Evolutionary conservation across 1,140 invertebrate species (phyloP), one percentile per base, ranked within the genome.

Genomic region (Seison nebaliae): DNA sequence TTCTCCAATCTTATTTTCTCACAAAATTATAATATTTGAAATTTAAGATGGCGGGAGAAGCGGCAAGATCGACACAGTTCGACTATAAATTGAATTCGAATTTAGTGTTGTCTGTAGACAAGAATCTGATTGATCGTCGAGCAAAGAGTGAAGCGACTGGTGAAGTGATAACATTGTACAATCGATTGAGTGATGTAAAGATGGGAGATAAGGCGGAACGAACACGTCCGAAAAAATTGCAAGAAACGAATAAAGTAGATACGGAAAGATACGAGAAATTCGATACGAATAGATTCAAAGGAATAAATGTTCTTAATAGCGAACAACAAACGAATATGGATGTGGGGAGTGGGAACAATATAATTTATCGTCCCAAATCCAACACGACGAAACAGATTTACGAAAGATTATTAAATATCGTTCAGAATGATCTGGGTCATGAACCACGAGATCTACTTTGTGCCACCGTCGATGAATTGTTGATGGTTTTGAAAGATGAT

Each of bases 21-120:
- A n/a, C n/a, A n/a, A n/a, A n/a, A n/a, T n/a, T n/a, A n/a, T n/a
- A n/a, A 16, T 32, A 3, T 32, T 5, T 32, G 4, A 14, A 19
- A 9, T 18, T 17, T 28, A 46, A 14, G 37, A 98, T 98, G 91
- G 88, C 88, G 53, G 88, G 94, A 67, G 83, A 81, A 53, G 78
- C 84, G 48, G 86, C 88, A 20, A 69, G 88, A 52, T 79, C 83
- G 54, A 66, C 88, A 43, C 91, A 98, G 59, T 98, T 96, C 65
- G 91, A 98, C 60, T 98, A 98, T 61, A 93, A 96, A 72, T 60
- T 91, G 81, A 98, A 98, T 59, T 96, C 88, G 0, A 98, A 98
- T 70, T 73, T 98, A 61, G 91, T 98, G 37, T 64, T 98, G 47
- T 83, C 93, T 84, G 86, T 86, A 48, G 91, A 98, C 66, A 78